Evolutionary conservation across 2,797 vertebrate species (phyloP).

Genomic region (Anabas testudineus): DNA sequence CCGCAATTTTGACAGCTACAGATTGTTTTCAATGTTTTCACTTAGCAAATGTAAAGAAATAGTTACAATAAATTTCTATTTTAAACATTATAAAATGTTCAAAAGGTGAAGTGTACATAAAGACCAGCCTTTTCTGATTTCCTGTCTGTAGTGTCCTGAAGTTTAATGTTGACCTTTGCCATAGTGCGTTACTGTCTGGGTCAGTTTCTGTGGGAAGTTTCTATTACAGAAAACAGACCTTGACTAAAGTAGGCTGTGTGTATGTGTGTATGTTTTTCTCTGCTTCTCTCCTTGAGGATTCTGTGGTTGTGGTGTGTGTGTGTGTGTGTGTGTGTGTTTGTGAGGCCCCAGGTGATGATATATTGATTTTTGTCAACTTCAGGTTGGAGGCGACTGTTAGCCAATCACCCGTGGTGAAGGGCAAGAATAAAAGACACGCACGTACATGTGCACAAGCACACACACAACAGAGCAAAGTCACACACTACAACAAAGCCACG

Average conservation of each 20-base stretch:
- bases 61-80: too few relatives aligned
- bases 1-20: too few relatives aligned
- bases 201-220: slow-evolving; percentile 68
- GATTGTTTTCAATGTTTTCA: too few relatives aligned
- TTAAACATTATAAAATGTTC: too few relatives aligned
- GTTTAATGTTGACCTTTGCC: slow-evolving; percentile 74
- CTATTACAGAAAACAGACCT: slow-evolving; percentile 75
- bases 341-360: slow-evolving; percentile 76
- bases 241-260: slow-evolving; percentile 62
- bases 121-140: slow-evolving; percentile 46
- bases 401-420: slow-evolving; percentile 81
- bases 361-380: slow-evolving; percentile 83
- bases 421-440: slow-evolving; percentile 69
- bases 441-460: slow-evolving; percentile 15
- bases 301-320: slow-evolving; percentile 39
- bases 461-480: slow-evolving; percentile 2
- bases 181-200: slow-evolving; percentile 45
- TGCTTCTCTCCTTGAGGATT: slow-evolving; percentile 43
- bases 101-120: slow-evolving; percentile 9
- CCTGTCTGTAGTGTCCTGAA: slow-evolving; percentile 34
- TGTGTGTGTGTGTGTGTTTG: slow-evolving; percentile 40
- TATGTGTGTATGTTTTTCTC: slow-evolving; percentile 65
- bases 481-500: slow-evolving; percentile 33
- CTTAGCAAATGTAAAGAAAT: too few relatives aligned
- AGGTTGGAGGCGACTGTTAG: slow-evolving; percentile 80